Base-by-base conservation (phyloP, 1,140 invertebrate species). In the Lordiphosa stackelbergi region DNA sequence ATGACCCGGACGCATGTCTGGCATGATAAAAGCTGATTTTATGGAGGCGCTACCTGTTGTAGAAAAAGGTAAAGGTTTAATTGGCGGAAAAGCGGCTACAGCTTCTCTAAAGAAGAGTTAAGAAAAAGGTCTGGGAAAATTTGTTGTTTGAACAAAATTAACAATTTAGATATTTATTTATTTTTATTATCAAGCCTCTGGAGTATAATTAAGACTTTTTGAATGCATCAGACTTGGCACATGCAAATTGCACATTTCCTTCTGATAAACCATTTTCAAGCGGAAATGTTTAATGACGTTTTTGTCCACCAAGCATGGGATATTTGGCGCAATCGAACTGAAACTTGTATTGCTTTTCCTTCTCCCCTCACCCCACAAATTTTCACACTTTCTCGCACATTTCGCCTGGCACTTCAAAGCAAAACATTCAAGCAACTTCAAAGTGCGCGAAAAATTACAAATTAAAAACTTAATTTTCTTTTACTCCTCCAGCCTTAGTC, bases 381-480 rank as follows among this genome's bases (percentile, higher is more conserved):
- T 68, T 68, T 68, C 64, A 68, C 64, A 68, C 64, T 68, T 68
- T 68, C 64, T 59, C 64, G 54, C 24, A 45, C 48, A 7, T 45
- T 51, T 28, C 5, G 56, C 31, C 16, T 19, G 61, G 42, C 58
- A 63, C 58, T 73, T 77, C 73, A 78, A 77, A 78, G 49, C 43
- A 37, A 61, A 73, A 72, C 60, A 49, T 53, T 38, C 64, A 66
- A 68, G 22, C 66, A 61, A 81, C 77, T 65, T 81, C 77, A 81
- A 81, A 81, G 71, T 59, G 48, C 66, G 71, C 49, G 53, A 61
- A 66, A 69, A 66, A 72, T 62, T 73, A 54, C 60, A 68, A 69
- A 55, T 65, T 60, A 66, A 69, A 74, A 74, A 66, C 56, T 59
- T 31, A 64, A 83, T 83, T 81, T 81, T 59, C 58, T 19, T 35